Conservation (phyloP, 1,140 invertebrate species). For the Orchesella cincta region DNA sequence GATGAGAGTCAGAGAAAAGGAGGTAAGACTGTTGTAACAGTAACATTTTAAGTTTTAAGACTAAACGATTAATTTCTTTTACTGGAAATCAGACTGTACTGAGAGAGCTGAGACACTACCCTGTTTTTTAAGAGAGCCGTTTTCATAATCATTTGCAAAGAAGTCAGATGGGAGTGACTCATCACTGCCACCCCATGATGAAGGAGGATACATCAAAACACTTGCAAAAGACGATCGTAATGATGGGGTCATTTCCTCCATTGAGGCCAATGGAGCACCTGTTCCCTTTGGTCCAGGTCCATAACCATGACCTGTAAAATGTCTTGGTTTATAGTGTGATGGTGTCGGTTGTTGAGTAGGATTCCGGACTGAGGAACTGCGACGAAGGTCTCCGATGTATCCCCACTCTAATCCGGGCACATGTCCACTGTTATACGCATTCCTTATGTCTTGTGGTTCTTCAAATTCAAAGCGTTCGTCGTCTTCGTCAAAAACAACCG, state of each 20-base stretch:
- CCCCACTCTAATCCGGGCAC: conserved; percentile 5
- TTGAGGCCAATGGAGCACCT: conserved; percentile 45
- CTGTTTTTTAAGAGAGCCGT: conserved; percentile 12
- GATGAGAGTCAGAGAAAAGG: too few relatives aligned
- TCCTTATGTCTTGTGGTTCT: conserved; percentile 9
- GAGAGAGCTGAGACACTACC: conserved; percentile 30
- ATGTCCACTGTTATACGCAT: neutral
- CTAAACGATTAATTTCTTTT: neutral
- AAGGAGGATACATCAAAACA: conserved; percentile 42
- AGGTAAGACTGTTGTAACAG: too few relatives aligned
- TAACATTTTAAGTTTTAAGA: neutral
- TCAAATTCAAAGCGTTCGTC: conserved; percentile 19
- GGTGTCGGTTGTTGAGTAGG: neutral
- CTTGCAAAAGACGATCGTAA: conserved; percentile 49
- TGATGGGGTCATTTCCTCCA: conserved; percentile 50
- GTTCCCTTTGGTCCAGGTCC: neutral
- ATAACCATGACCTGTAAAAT: conserved; percentile 39
- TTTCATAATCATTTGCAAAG: conserved; percentile 30
- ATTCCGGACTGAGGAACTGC: neutral
- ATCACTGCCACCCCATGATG: conserved; percentile 30
- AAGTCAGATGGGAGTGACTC: conserved; percentile 37
- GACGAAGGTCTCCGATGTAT: neutral
- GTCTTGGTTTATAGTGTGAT: conserved; percentile 39
- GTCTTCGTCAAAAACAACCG: neutral
- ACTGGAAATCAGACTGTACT: conserved; percentile 39